A percentile compares a stretch with the other conserved stretches of the same genome.
Evolutionary conservation across 2,797 vertebrate genomes (phyloP).

Genomic region (Eidolon dupreanum): DNA sequence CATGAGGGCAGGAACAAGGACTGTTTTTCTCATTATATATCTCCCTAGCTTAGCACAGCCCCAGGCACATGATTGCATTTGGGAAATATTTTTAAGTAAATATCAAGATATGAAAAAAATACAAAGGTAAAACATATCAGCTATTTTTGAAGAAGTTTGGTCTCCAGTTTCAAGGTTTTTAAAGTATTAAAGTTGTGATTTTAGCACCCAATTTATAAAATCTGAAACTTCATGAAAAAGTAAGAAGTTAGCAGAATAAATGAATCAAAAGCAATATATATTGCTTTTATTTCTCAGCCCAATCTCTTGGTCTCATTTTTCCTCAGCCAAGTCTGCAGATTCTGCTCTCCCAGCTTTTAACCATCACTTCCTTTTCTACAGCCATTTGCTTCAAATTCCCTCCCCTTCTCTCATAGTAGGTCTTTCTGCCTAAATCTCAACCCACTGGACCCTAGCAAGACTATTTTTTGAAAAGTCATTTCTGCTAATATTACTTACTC

Average conservation of each 20-base stretch:
- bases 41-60: neutral
- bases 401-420: neutral
- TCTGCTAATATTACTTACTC: neutral
- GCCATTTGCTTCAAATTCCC: neutral
- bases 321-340: neutral
- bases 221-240: neutral
- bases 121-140: neutral
- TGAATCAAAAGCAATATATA: neutral
- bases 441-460: neutral
- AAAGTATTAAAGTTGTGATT: neutral
- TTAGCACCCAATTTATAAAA: neutral
- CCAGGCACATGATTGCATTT: neutral
- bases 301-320: neutral
- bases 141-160: neutral
- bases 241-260: neutral
- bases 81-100: constrained; percentile 4
- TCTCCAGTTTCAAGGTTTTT: neutral
- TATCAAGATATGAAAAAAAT: neutral
- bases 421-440: neutral
- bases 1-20: neutral
- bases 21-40: neutral
- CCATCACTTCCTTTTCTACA: neutral
- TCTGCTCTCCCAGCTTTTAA: neutral
- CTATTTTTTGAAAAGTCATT: neutral
- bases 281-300: neutral